Evolutionary conservation across 2,888 invertebrate genomes (phyloP).

Genomic region (Alcis repandata): DNA sequence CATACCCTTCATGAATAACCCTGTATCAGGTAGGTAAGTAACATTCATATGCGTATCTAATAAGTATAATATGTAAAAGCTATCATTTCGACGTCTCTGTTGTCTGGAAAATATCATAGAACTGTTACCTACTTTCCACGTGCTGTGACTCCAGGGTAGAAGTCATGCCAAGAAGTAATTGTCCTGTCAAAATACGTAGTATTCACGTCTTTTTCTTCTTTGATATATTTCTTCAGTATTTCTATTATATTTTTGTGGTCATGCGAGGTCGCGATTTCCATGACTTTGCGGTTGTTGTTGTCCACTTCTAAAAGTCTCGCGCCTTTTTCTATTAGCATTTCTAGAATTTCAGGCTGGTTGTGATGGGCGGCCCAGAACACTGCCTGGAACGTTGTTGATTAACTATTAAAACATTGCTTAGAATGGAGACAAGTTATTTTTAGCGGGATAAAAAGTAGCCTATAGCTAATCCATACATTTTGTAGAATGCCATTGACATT

Average conservation of each 20-base stretch:
- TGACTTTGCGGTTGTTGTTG: constrained; percentile 77
- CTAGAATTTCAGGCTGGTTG: constrained; percentile 84
- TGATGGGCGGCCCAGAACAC: constrained; percentile 88
- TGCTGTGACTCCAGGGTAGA: constrained; percentile 79
- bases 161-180: constrained; percentile 78
- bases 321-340: constrained; percentile 83
- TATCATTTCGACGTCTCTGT: no score
- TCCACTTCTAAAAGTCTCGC: constrained; percentile 83
- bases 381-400: constrained; percentile 75
- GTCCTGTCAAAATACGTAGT: constrained; percentile 52
- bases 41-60: no score
- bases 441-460: no score
- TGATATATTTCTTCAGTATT: constrained; percentile 72
- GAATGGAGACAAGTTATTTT: no score
- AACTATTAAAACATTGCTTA: constrained; percentile 1
- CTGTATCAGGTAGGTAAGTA: no score
- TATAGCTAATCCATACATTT: no score
- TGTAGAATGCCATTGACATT: no score
- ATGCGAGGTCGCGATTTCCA: constrained; percentile 85
- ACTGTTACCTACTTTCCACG: constrained; percentile 65
- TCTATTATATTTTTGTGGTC: constrained; percentile 79
- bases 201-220: constrained; percentile 56
- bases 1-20: no score
- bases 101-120: no score
- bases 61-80: no score